Conservation (phyloP, 2,113 vertebrate species). For the Motacilla alba region DNA sequence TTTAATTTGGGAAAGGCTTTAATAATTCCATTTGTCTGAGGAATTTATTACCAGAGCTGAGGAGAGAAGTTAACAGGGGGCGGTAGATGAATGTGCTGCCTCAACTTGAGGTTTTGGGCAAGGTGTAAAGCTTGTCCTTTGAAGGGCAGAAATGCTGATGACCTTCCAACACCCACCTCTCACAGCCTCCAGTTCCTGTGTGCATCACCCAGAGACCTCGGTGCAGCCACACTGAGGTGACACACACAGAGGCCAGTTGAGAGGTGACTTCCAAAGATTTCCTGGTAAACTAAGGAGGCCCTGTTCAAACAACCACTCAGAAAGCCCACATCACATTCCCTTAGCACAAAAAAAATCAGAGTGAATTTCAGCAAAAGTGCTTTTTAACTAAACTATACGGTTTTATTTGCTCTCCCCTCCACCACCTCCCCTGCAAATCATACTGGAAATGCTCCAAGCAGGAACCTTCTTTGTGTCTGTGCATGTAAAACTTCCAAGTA, state of each 20-base stretch:
- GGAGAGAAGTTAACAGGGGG: neutral
- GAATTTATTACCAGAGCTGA: neutral
- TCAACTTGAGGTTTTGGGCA: neutral
- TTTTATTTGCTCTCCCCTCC: neutral
- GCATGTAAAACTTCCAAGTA: conserved; percentile 33
- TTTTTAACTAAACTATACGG: neutral
- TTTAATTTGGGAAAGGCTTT: neutral
- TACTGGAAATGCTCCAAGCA: conserved; percentile 37
- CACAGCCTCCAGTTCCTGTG: neutral
- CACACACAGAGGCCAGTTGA: neutral
- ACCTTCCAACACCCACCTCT: neutral
- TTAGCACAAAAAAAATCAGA: neutral
- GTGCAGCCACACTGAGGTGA: neutral
- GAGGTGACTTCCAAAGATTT: neutral
- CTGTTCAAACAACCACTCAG: neutral
- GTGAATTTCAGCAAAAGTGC: neutral
- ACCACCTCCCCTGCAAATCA: neutral
- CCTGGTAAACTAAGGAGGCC: neutral
- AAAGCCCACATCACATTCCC: neutral
- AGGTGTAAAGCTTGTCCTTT: neutral
- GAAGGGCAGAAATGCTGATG: neutral
- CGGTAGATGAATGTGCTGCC: neutral
- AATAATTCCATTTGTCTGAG: neutral
- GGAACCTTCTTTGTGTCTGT: conserved; percentile 15
- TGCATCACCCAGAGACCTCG: neutral